phyloP scores from a whole-genome alignment of 2,888 invertebrate genomes.

The Drosophila mercatorum region DNA sequence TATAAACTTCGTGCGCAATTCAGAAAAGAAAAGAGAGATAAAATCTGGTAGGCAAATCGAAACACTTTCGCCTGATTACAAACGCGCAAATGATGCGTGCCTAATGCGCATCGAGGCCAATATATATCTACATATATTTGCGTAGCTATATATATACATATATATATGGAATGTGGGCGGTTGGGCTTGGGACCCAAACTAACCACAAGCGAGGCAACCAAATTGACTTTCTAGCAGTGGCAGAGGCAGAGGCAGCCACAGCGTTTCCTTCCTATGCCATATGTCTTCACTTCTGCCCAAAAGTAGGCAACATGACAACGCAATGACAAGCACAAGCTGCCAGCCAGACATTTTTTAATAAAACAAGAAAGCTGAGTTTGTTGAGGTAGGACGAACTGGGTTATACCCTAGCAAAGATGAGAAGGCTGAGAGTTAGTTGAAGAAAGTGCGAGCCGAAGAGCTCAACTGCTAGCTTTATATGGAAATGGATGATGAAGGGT shows the following conservation, averaged over 20 bases:
- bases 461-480: too few relatives aligned
- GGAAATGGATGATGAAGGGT: too few relatives aligned
- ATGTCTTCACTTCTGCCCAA: slow-evolving; percentile 55
- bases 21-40: slow-evolving; percentile 23
- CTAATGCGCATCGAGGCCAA: slow-evolving; percentile 72
- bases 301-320: slow-evolving; percentile 67
- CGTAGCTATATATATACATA: neutral
- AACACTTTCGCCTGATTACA: slow-evolving; percentile 81
- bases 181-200: slow-evolving; percentile 7
- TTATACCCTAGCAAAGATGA: slow-evolving; percentile 20
- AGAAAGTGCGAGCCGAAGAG: neutral
- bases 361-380: slow-evolving; percentile 17
- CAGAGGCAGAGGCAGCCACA: slow-evolving; percentile 27
- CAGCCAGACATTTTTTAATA: slow-evolving; percentile 61
- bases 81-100: slow-evolving; percentile 80
- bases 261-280: slow-evolving; percentile 29
- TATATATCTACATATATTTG: slow-evolving; percentile 22
- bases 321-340: slow-evolving; percentile 60
- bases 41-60: slow-evolving; percentile 51
- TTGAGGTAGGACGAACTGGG: slow-evolving; percentile 5
- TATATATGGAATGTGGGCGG: neutral
- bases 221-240: slow-evolving; percentile 52
- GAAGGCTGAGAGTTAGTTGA: neutral
- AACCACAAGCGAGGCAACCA: slow-evolving; percentile 50
- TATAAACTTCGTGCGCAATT: slow-evolving; percentile 43